Conservation (phyloP, 1,140 invertebrate genomes). For the Hesperophylax magnus region DNA sequence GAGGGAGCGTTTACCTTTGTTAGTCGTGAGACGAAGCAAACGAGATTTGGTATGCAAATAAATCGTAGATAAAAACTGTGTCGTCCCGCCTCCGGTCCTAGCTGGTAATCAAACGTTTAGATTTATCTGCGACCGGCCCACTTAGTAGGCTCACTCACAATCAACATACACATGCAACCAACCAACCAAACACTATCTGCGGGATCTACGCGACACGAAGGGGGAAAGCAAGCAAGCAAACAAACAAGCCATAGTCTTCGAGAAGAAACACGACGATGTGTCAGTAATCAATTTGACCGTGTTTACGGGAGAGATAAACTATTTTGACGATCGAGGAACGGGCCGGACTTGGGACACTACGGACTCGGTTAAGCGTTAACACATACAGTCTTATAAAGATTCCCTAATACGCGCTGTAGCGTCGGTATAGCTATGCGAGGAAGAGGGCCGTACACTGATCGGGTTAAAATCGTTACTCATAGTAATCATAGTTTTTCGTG, state of each 20-base stretch:
- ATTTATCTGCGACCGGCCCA: constrained; percentile 45
- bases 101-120: constrained; percentile 41
- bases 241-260: background rate
- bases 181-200: background rate
- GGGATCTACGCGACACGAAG: background rate
- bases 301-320: background rate
- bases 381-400: too few relatives aligned
- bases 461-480: too few relatives aligned
- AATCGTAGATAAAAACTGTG: constrained; percentile 48
- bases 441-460: too few relatives aligned
- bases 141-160: constrained; percentile 24
- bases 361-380: background rate
- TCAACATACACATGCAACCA: too few relatives aligned
- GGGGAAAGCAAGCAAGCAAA: background rate
- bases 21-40: constrained; percentile 41
- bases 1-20: constrained; percentile 38
- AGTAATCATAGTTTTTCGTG: too few relatives aligned
- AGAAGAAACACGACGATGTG: background rate
- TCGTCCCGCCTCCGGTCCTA: constrained; percentile 44
- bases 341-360: background rate
- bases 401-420: too few relatives aligned
- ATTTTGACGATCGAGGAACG: constrained; percentile 10
- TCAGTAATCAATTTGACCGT: background rate
- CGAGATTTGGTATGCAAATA: constrained; percentile 49
- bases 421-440: too few relatives aligned